Conservation (phyloP, 2,797 vertebrate genomes). For the Rhinoraja longicauda region DNA sequence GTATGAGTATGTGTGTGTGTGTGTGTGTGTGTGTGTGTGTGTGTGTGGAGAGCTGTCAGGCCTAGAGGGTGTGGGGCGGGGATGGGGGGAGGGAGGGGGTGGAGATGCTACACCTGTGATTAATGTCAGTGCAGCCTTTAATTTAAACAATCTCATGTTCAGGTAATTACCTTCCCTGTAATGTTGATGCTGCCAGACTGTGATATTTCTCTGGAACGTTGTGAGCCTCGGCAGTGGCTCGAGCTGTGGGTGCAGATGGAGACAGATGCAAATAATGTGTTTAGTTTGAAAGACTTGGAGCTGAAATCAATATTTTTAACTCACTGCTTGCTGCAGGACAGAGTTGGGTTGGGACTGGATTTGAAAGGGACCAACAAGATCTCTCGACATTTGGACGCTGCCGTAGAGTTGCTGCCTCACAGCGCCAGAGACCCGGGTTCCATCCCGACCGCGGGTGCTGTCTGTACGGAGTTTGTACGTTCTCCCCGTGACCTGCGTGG, state of each 20-base stretch:
- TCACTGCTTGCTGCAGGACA: not conserved
- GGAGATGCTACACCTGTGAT: slow-evolving; percentile 26
- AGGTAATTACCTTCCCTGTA: slow-evolving; percentile 7
- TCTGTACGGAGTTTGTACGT: too few species aligned
- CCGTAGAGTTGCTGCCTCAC: too few species aligned
- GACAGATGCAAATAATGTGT: not conserved
- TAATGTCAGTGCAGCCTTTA: not conserved
- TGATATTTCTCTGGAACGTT: slow-evolving; percentile 16
- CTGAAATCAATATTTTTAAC: not conserved
- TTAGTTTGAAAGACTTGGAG: not conserved
- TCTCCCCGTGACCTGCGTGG: too few species aligned
- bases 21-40: too few species aligned
- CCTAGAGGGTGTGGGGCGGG: too few species aligned
- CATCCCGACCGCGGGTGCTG: too few species aligned
- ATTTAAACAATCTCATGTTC: not conserved
- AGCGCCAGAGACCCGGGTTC: too few species aligned
- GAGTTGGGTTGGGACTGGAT: not conserved
- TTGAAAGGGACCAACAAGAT: not conserved
- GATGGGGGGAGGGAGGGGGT: too few species aligned
- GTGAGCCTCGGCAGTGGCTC: not conserved
- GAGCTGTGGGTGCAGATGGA: not conserved
- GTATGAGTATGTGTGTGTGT: too few species aligned
- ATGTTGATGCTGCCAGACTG: not conserved
- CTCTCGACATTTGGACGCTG: too few species aligned
- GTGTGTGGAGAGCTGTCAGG: too few species aligned